These are phyloP conservation scores for Columba janthina DNA, from an alignment of 2,113 vertebrate genomes.

Conservation along the genomic window DNA sequence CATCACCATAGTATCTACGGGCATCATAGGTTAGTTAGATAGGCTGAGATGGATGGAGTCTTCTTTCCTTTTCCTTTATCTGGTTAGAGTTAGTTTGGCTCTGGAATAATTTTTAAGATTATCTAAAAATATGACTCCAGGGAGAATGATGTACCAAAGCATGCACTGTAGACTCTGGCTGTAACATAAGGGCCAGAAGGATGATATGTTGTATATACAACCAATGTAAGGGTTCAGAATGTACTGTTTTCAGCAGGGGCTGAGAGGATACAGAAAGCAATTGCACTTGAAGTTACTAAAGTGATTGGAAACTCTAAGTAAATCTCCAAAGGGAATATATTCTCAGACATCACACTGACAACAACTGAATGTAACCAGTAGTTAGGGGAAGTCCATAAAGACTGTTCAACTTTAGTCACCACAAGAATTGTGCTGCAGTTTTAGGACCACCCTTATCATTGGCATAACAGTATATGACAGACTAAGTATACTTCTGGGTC, in stretches of 20 bases:
- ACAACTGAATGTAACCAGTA: not conserved
- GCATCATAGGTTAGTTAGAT: not conserved
- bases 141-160: not conserved
- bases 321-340: not conserved
- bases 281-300: not conserved
- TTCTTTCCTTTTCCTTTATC: not conserved
- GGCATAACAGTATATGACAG: not conserved
- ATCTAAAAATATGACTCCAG: not conserved
- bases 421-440: not conserved
- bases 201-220: not conserved
- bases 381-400: not conserved
- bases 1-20: not conserved
- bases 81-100: not conserved
- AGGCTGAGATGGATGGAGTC: not conserved
- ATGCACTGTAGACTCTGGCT: not conserved
- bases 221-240: not conserved
- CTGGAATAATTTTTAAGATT: not conserved
- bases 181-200: not conserved
- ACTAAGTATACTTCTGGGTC: not conserved
- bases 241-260: not conserved
- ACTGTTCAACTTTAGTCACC: not conserved
- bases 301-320: not conserved
- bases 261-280: not conserved
- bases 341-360: not conserved
- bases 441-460: not conserved